Evolutionary conservation across 1,140 invertebrate species (phyloP), one percentile per base, ranked within the genome.

Genomic region (Scaptomyza graminum): DNA sequence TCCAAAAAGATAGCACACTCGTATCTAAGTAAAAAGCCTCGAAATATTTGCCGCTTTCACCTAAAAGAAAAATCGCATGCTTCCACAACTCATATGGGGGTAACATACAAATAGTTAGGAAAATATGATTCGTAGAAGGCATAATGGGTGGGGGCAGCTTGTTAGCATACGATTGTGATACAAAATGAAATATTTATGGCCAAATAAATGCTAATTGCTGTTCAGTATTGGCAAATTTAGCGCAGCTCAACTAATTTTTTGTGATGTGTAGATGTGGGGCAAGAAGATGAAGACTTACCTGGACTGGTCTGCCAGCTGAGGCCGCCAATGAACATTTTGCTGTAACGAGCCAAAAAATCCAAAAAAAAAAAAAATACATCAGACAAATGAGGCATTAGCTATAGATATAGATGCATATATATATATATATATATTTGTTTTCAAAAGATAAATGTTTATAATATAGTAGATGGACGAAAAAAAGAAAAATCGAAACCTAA

Each of bases 251-350:
- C 81, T 85, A 82, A 87, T 88, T 88, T 71, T 11, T 25, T 25
- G 4, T 3, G 9, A 12, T 80, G 44, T 55, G 44, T 46, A 41
- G 5, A n/a, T 41, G 11, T 57, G 50, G 59, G 13, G 54, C 6
- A 34, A 34, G 31, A 34, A 8, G 31, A 34, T 34, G 31, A 34
- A n/a, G 31, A 90, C 95, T 95, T 95, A 99, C 97, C 98, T 95
- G 98, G 97, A 95, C 98, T 98, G 90, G 98, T 99, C 94, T 99
- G 98, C 98, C 98, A 99, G 94, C 97, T 99, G 89, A 99, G 95
- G 88, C 98, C 98, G 91, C 98, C 98, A 94, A 99, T 98, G 95
- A 99, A 99, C 98, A 99, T 99, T 97, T 99, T 99, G 94, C 98
- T 98, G 94, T n/a, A 41, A 41, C 12, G 5, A 41, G 37, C 18